A percentile compares a stretch with the other conserved stretches of the same genome.
Conservation (phyloP, 2,113 vertebrate genomes). For the Epinephelus cyanopodus region DNA sequence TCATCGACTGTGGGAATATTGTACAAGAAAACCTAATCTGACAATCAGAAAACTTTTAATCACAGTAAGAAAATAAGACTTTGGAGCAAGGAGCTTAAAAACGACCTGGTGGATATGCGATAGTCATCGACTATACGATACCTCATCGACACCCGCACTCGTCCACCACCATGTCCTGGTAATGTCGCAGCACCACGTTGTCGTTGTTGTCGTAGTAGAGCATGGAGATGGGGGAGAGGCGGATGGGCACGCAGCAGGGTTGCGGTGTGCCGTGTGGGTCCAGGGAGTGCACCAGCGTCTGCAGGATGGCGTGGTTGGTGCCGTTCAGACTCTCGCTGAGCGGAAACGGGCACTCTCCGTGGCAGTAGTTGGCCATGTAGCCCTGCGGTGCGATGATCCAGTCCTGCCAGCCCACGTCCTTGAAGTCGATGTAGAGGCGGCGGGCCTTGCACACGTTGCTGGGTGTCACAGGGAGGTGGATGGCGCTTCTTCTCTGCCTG, state of each 20-base stretch:
- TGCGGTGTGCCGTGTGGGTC: slow-evolving; percentile 86
- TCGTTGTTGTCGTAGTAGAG: slow-evolving; percentile 96
- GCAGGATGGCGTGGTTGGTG: slow-evolving; percentile 95
- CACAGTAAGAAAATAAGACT: neutral
- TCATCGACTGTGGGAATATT: fast-evolving
- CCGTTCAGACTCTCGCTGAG: slow-evolving; percentile 89
- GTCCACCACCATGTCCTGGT: slow-evolving; percentile 97
- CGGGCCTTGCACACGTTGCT: slow-evolving; percentile 90
- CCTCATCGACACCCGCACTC: slow-evolving; percentile 94
- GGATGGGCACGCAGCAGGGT: slow-evolving; percentile 93
- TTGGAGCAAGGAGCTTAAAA: neutral
- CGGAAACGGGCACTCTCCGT: slow-evolving; percentile 92
- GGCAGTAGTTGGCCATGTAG: slow-evolving; percentile 95
- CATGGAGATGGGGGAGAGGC: slow-evolving; percentile 94
- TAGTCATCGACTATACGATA: no score
- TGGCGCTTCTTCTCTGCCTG: slow-evolving; percentile 76
- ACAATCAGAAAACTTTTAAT: neutral
- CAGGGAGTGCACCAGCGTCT: slow-evolving; percentile 92
- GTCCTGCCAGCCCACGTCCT: slow-evolving; percentile 95
- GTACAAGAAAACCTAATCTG: neutral
- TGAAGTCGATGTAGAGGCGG: slow-evolving; percentile 93
- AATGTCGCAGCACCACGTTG: slow-evolving; percentile 95
- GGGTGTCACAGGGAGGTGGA: slow-evolving; percentile 43
- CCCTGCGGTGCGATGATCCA: slow-evolving; percentile 97
- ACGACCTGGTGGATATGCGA: neutral